phyloP scores from a whole-genome alignment of 1,140 invertebrate species.

The Drosophila punjabiensis region DNA sequence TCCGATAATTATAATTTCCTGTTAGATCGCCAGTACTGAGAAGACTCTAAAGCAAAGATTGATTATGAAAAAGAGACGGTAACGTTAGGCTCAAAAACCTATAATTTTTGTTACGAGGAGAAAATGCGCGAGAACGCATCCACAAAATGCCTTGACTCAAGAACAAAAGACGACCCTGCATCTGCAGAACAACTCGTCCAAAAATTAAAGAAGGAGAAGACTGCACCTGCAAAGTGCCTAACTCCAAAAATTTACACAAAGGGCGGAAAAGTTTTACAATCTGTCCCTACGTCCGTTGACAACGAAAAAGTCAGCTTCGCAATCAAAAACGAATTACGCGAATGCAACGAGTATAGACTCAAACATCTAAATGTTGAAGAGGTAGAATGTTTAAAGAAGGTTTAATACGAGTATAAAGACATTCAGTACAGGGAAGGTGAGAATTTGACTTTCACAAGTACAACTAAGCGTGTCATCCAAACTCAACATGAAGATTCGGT shows the following conservation, averaged over 20 bases:
- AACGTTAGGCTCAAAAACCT: neutral
- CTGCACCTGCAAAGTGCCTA: neutral
- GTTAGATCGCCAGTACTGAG: too few relatives aligned
- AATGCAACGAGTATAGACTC: too few relatives aligned
- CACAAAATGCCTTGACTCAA: neutral
- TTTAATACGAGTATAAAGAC: too few relatives aligned
- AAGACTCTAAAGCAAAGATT: neutral
- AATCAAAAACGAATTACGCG: too few relatives aligned
- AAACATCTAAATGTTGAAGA: too few relatives aligned
- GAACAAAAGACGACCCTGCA: neutral
- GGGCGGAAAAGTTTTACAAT: neutral
- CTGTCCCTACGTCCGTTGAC: neutral
- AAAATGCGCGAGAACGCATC: neutral
- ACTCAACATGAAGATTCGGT: too few relatives aligned
- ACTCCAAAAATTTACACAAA: neutral
- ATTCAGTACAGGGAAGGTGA: too few relatives aligned
- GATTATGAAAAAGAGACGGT: neutral
- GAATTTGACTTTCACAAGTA: too few relatives aligned
- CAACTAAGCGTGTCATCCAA: too few relatives aligned
- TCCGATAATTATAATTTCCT: neutral
- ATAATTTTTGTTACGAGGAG: neutral
- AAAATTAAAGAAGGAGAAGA: neutral
- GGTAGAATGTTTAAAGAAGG: too few relatives aligned
- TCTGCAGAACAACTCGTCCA: too few relatives aligned
- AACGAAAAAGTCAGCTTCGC: neutral